Percentiles rank a stretch among this genome's conserved stretches.
Conservation (phyloP, 1,140 invertebrate genomes). For the Cephus cinctus region DNA sequence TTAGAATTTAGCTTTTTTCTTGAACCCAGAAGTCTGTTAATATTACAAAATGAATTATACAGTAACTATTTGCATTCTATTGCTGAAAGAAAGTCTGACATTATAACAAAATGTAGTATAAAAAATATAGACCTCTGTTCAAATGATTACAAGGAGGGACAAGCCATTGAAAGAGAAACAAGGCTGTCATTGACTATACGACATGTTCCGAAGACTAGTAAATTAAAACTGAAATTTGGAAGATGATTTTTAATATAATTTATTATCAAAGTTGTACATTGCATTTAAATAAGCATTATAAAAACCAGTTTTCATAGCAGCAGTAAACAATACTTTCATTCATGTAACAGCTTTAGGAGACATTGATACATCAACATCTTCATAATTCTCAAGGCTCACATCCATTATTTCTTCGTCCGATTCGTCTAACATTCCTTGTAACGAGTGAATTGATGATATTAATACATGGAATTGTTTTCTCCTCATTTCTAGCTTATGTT, state of each 20-base stretch:
- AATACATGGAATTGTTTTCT: conserved; percentile 87
- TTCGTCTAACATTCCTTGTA: conserved; percentile 73
- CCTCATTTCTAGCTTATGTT: conserved; percentile 75
- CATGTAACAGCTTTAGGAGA: conserved; percentile 23
- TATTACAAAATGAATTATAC: conserved; percentile 85
- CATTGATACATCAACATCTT: conserved; percentile 39
- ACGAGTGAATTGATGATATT: conserved; percentile 76
- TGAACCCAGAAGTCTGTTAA: conserved; percentile 83
- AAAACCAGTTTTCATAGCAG: not conserved
- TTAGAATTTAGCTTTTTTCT: conserved; percentile 71
- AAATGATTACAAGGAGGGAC: conserved; percentile 55
- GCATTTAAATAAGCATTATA: too few species aligned
- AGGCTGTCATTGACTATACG: conserved; percentile 92
- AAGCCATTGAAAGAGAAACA: conserved; percentile 64
- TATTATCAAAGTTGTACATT: not conserved
- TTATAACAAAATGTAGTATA: conserved; percentile 63
- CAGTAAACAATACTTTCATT: not conserved
- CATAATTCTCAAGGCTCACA: conserved; percentile 59
- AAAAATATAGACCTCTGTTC: conserved; percentile 69
- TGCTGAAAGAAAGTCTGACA: conserved; percentile 70
- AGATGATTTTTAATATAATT: conserved; percentile 26
- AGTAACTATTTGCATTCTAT: conserved; percentile 88
- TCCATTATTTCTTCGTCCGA: conserved; percentile 61
- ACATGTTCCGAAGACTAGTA: conserved; percentile 87
- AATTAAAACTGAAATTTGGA: conserved; percentile 68